Conservation (phyloP, 2,888 invertebrate genomes). For the Stegophylla sp. region DNA sequence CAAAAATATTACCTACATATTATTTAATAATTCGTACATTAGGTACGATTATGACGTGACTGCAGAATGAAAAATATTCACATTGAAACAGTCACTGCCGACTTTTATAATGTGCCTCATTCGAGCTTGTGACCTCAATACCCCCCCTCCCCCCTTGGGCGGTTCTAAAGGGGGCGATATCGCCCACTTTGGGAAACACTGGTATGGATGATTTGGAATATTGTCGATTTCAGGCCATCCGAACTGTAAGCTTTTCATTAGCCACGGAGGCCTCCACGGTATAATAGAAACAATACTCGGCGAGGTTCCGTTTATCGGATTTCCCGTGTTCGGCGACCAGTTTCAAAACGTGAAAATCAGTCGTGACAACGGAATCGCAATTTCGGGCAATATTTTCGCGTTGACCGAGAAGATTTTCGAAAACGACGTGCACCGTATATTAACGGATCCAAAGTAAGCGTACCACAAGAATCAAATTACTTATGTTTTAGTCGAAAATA, state of each 20-base stretch:
- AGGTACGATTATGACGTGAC: too few species aligned
- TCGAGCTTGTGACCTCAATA: too few species aligned
- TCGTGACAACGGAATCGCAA: conserved; percentile 56
- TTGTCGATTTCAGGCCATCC: conserved; percentile 64
- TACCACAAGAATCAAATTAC: not conserved
- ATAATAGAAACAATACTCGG: conserved; percentile 66
- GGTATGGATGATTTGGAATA: not conserved
- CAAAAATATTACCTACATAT: too few species aligned
- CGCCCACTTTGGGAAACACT: too few species aligned
- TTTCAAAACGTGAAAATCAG: conserved; percentile 60
- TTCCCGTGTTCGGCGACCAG: conserved; percentile 61
- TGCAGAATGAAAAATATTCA: too few species aligned
- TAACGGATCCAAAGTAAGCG: not conserved
- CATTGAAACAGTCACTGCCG: too few species aligned
- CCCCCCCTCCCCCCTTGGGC: too few species aligned
- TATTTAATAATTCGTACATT: too few species aligned
- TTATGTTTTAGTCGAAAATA: too few species aligned
- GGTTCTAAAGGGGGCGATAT: too few species aligned
- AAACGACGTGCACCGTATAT: not conserved
- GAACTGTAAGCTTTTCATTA: conserved; percentile 67
- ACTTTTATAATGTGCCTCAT: too few species aligned
- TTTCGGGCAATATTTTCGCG: conserved; percentile 46
- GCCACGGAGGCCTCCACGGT: conserved; percentile 68
- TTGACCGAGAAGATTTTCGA: conserved; percentile 15
- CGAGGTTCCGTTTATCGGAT: conserved; percentile 65